A percentile compares a stretch with the other conserved stretches of the same genome.
Conservation (phyloP, 2,113 vertebrate species). For the Antigone vipio region DNA sequence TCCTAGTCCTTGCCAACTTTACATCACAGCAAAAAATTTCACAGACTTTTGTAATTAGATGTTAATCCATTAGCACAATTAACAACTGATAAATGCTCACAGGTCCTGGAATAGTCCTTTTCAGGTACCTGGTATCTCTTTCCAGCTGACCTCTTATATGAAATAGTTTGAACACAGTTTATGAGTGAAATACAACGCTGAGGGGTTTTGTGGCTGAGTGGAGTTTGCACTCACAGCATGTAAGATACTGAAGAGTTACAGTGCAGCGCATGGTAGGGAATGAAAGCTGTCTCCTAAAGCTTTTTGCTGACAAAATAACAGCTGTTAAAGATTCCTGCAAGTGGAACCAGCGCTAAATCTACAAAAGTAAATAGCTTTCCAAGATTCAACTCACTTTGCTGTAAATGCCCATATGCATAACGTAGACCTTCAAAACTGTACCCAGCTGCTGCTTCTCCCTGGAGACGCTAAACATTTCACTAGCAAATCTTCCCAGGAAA, state of each 20-base stretch:
- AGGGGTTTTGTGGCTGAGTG: background rate
- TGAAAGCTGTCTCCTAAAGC: background rate
- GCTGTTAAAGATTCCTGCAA: background rate
- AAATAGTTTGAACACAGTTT: background rate
- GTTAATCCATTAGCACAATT: background rate
- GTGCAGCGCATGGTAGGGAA: background rate
- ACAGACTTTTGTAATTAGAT: background rate
- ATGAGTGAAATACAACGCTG: background rate
- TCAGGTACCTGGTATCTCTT: background rate
- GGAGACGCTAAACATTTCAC: background rate
- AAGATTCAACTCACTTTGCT: background rate
- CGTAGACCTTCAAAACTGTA: background rate
- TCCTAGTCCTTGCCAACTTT: background rate
- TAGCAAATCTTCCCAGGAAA: background rate
- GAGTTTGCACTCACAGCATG: background rate
- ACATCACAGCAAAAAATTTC: background rate
- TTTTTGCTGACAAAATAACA: background rate
- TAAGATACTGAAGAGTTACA: background rate
- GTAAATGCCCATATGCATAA: background rate
- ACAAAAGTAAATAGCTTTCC: background rate
- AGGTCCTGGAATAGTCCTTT: background rate
- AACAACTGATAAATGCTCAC: background rate
- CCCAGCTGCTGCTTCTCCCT: background rate
- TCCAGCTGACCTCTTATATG: background rate
- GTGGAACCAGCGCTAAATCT: background rate